These are phyloP conservation scores for Crenuchus spilurus DNA, from an alignment of 2,797 vertebrate species.

Conservation along the genomic window DNA sequence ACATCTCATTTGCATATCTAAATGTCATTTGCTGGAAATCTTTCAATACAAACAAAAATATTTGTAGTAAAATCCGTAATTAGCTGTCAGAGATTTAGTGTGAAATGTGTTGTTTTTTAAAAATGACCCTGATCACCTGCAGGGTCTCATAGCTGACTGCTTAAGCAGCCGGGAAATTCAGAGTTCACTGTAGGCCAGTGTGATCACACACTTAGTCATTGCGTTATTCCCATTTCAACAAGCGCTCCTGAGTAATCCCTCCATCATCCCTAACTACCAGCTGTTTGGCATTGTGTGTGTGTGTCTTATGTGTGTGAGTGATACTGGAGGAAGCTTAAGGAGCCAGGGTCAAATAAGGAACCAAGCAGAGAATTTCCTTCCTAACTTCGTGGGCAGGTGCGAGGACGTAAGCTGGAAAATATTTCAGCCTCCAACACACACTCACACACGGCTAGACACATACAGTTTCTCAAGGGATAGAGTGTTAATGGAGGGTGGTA, in stretches of 20 bases:
- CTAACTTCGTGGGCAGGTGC: conserved; percentile 73
- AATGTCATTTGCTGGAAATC: too few species aligned
- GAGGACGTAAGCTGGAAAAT: conserved; percentile 59
- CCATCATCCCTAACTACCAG: conserved; percentile 33
- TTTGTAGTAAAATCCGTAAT: too few species aligned
- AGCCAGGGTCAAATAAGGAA: conserved; percentile 58
- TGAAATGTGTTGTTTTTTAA: too few species aligned
- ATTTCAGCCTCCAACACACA: conserved; percentile 30
- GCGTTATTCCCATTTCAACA: conserved; percentile 28
- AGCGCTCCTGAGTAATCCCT: conserved; percentile 26
- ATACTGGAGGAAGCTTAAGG: conserved; percentile 39
- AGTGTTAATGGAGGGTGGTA: conserved; percentile 64
- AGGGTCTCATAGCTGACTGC: background rate
- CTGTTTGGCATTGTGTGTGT: conserved; percentile 42
- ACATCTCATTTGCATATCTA: too few species aligned
- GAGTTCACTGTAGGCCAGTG: background rate
- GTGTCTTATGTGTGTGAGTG: conserved; percentile 41
- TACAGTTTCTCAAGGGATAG: conserved; percentile 38
- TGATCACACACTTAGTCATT: conserved; percentile 36
- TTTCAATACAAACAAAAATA: too few species aligned
- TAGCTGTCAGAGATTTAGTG: too few species aligned
- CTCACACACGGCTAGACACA: conserved; percentile 8
- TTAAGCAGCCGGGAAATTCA: background rate
- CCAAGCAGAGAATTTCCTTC: conserved; percentile 67
- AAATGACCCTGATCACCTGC: too few species aligned